Conservation (phyloP, 2,888 invertebrate species). For the Oligia strigilis region DNA sequence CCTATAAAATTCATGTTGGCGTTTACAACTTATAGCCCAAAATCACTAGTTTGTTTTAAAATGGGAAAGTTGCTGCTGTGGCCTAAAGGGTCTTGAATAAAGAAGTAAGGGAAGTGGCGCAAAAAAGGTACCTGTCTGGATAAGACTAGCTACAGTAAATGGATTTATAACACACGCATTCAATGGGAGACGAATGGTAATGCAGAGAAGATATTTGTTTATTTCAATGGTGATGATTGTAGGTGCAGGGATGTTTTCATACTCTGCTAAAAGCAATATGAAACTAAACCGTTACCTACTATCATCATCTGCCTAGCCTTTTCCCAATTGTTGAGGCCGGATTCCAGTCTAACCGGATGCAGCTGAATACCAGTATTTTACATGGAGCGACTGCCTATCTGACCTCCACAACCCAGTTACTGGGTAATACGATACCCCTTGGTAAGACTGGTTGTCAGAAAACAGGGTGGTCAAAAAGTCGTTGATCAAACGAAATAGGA, state of each 20-base stretch:
- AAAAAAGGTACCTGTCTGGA: not conserved
- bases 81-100: constrained; percentile 40
- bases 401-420: too few relatives aligned
- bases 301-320: too few relatives aligned
- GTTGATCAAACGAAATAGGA: too few relatives aligned
- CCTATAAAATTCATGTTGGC: constrained; percentile 65
- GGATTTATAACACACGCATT: not conserved
- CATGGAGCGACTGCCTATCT: too few relatives aligned
- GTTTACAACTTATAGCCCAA: constrained; percentile 60
- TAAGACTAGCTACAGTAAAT: not conserved
- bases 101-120: constrained; percentile 9
- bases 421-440: too few relatives aligned
- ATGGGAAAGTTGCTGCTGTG: constrained; percentile 33
- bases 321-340: too few relatives aligned
- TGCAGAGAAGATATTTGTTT: not conserved
- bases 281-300: not conserved
- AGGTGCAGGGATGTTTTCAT: not conserved
- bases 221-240: too few relatives aligned
- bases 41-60: constrained; percentile 56
- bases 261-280: too few relatives aligned
- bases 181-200: not conserved
- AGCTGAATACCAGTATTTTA: too few relatives aligned
- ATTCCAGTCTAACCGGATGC: too few relatives aligned
- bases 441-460: not conserved
- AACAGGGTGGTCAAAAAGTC: not conserved